Evolutionary conservation across 2,888 invertebrate genomes (phyloP).

Genomic region (Periphyllus acericola): DNA sequence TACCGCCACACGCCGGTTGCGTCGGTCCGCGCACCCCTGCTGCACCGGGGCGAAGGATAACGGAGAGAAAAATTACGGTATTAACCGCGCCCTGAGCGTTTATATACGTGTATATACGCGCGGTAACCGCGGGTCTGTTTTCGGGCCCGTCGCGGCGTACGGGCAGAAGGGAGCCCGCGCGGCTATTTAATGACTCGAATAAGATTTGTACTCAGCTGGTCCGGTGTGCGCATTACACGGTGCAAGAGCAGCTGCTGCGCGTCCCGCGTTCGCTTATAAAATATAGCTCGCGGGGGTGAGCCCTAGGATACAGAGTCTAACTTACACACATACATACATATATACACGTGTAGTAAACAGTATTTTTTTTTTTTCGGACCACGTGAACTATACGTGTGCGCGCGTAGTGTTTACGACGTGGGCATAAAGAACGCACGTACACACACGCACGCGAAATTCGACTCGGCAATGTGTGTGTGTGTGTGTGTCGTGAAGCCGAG

Average conservation of each 20-base stretch:
- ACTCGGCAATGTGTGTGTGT: too few relatives aligned
- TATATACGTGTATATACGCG: background rate
- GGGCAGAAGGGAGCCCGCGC: background rate
- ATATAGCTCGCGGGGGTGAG: constrained; percentile 22
- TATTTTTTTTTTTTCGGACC: background rate
- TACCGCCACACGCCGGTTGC: background rate
- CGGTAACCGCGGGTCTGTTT: background rate
- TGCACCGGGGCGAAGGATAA: background rate
- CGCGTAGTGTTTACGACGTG: background rate
- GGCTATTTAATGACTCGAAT: constrained; percentile 56
- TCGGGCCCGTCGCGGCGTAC: background rate
- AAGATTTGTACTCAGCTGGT: constrained; percentile 59
- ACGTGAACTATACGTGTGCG: background rate
- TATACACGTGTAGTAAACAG: background rate
- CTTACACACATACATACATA: background rate
- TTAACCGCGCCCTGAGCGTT: constrained; percentile 24
- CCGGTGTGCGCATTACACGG: constrained; percentile 47
- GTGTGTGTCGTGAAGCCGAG: too few relatives aligned
- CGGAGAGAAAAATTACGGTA: constrained; percentile 55
- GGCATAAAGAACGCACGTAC: too few relatives aligned
- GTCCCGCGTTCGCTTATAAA: constrained; percentile 25
- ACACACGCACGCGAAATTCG: too few relatives aligned
- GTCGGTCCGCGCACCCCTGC: background rate
- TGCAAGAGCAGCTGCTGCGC: constrained; percentile 37
- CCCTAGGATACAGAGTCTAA: background rate